phyloP scores from a whole-genome alignment of 1,140 invertebrate species.

The Caenorhabditis remanei region DNA sequence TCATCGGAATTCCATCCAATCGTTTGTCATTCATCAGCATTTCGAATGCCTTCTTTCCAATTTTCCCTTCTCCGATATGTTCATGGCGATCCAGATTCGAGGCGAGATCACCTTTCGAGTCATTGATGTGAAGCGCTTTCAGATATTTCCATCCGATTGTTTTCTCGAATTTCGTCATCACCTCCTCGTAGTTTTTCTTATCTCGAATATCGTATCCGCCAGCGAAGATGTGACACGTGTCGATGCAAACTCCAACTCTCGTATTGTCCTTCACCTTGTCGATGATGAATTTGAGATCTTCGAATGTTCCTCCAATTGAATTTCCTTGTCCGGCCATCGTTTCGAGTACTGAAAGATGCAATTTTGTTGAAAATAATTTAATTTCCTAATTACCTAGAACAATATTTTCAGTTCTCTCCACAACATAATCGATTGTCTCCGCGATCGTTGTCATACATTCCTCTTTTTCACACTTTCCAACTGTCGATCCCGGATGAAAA shows the following conservation, averaged over 20 bases:
- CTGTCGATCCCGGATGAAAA: conserved; percentile 81
- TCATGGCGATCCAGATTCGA: conserved; percentile 80
- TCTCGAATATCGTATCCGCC: conserved; percentile 80
- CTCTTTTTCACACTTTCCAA: conserved; percentile 78
- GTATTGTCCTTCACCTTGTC: conserved; percentile 79
- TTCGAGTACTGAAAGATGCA: conserved; percentile 78
- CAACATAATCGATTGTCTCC: conserved; percentile 80
- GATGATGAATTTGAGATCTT: conserved; percentile 80
- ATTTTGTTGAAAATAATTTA: neutral
- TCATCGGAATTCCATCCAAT: conserved; percentile 80
- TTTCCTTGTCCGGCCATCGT: conserved; percentile 80
- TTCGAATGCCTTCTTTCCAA: conserved; percentile 79
- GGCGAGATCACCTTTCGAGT: conserved; percentile 80
- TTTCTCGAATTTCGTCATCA: conserved; percentile 79
- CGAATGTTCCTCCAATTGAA: conserved; percentile 80
- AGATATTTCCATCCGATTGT: conserved; percentile 80
- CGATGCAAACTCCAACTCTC: conserved; percentile 80
- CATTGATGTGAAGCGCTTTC: conserved; percentile 81
- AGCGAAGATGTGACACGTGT: conserved; percentile 81
- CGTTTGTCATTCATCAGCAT: conserved; percentile 79
- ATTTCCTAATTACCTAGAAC: conserved; percentile 70
- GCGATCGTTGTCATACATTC: conserved; percentile 79
- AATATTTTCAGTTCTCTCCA: conserved; percentile 78
- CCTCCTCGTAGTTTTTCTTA: conserved; percentile 78
- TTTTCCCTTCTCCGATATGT: conserved; percentile 80